Evolutionary conservation across 2,888 invertebrate species (phyloP).

Genomic region (Erebia ligea): DNA sequence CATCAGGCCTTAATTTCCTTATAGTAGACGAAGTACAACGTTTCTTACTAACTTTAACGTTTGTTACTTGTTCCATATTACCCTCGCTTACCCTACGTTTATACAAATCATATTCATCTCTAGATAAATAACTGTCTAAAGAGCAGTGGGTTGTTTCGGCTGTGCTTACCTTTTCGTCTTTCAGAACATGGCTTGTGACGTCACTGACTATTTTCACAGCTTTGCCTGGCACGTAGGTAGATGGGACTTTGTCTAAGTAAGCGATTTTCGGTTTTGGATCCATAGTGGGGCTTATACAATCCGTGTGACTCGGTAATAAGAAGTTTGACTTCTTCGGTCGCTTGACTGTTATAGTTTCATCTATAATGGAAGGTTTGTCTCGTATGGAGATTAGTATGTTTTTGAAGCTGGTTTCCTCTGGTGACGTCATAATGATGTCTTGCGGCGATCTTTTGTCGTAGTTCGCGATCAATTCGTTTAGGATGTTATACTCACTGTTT

Average conservation of each 20-base stretch:
- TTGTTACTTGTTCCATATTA: conserved; percentile 54
- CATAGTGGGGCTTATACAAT: conserved; percentile 62
- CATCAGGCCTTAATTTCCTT: conserved; percentile 66
- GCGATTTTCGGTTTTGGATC: conserved; percentile 71
- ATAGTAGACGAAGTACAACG: conserved; percentile 69
- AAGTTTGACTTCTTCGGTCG: conserved; percentile 65
- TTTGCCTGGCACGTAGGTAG: conserved; percentile 85
- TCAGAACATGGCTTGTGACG: conserved; percentile 66
- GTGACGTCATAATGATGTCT: conserved; percentile 78
- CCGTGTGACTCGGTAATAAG: conserved; percentile 63
- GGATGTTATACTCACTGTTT: conserved; percentile 76
- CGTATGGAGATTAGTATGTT: conserved; percentile 73
- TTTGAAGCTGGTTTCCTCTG: conserved; percentile 72
- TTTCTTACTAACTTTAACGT: conserved; percentile 55
- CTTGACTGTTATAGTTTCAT: conserved; percentile 69
- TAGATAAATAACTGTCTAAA: conserved; percentile 83
- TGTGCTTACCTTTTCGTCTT: conserved; percentile 69
- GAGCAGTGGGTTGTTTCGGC: conserved; percentile 65
- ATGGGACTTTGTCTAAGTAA: conserved; percentile 67
- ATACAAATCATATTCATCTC: conserved; percentile 66
- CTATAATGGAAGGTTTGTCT: conserved; percentile 66
- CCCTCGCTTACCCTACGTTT: conserved; percentile 71
- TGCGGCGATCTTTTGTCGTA: conserved; percentile 73
- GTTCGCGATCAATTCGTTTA: conserved; percentile 59
- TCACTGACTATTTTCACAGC: conserved; percentile 88